These are phyloP conservation scores for Trichosurus vulpecula DNA, from an alignment of 2,797 vertebrate species.

Conservation along the genomic window DNA sequence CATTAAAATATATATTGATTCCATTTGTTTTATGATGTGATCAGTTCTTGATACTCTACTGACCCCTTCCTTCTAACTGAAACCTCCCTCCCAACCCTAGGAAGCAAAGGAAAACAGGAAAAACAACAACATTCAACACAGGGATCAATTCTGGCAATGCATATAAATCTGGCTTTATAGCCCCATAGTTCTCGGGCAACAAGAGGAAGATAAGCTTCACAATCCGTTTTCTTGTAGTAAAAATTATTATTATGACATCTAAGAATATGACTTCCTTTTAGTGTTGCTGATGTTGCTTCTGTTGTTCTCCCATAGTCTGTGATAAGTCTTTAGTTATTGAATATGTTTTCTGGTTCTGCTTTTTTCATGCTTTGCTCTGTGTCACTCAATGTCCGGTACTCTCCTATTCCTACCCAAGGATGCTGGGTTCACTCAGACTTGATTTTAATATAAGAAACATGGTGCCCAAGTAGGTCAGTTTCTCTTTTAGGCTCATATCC, in stretches of 20 bases:
- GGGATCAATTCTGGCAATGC: background rate
- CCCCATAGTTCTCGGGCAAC: background rate
- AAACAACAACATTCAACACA: background rate
- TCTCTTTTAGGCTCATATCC: background rate
- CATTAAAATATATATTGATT: background rate
- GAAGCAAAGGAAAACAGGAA: background rate
- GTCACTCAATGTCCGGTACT: background rate
- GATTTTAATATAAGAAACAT: background rate
- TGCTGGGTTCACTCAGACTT: background rate
- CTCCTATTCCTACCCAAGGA: background rate
- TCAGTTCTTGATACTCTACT: background rate
- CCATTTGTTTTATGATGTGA: background rate
- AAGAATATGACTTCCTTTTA: background rate
- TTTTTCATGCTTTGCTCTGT: background rate
- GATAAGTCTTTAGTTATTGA: background rate
- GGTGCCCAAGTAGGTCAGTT: background rate
- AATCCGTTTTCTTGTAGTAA: background rate
- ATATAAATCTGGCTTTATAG: background rate
- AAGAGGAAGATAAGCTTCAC: background rate
- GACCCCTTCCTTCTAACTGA: background rate
- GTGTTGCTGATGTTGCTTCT: background rate
- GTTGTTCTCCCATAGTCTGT: no score
- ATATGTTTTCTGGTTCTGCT: background rate
- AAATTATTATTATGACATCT: background rate
- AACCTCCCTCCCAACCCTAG: background rate